Evolutionary conservation across 2,797 vertebrate genomes (phyloP), one percentile per base, ranked within the genome.

Genomic region (Chiroxiphia lanceolata): DNA sequence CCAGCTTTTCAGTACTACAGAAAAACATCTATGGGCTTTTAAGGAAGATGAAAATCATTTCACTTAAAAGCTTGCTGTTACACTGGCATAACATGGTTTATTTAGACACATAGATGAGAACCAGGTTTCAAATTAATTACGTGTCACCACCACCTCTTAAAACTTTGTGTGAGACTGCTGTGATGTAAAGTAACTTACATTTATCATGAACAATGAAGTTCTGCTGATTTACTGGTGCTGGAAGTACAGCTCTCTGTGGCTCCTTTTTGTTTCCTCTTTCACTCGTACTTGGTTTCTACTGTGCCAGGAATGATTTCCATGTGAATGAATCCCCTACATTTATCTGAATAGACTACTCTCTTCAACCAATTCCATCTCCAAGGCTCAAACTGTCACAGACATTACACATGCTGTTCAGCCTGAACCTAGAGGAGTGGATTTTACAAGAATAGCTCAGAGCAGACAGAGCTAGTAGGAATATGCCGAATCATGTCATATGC

Each of bases 301-400:
- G 87, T 68, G 94, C 87, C 87, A 90, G 83, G 84, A 93, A 84
- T 47, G 77, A 94, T 94, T 95, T 96, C 94, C 97, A 96, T 94
- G 77, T 95, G 90, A 97, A 97, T 92, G 60, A 87, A 91, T 78
- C 34, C 54, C 88, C 92, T 83, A 57, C 47, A 57, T 88, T 94
- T 82, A 93, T 94, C 87, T 96, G 87, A 96, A 67, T 92, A 87
- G 93, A 86, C 81, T 75, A 77, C 83, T 95, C 94, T 95, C 92
- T 96, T 92, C 89, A 93, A 89, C 47, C 86, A 95, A 33, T 90
- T 64, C 76, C 75, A 86, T 76, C 92, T 92, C 89, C 59, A 88
- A 88, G 89, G 70, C 94, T 92, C 83, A 91, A 45, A 95, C 82
- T 81, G 64, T 82, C 93, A 90, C 76, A 87, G 91, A 89, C 91